phyloP scores from a whole-genome alignment of 53 echinoderm and acorn worm species.

The Patiria pectinifera region DNA sequence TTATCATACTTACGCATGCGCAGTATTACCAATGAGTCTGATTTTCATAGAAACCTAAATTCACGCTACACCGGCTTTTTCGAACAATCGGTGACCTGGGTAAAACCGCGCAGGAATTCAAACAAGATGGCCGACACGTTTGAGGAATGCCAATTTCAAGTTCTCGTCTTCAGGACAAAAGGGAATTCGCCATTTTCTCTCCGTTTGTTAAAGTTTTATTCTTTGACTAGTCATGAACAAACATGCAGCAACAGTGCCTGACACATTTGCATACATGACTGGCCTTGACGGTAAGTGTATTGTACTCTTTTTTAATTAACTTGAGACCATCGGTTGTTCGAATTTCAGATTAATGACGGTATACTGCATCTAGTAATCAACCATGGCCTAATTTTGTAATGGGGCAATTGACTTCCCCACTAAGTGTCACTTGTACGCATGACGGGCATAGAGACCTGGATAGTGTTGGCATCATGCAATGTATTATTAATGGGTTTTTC shows the following conservation, averaged over 20 bases:
- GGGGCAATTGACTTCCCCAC: no score
- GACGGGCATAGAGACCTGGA: no score
- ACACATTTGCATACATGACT: neutral
- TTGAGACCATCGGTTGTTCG: neutral
- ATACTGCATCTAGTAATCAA: no score
- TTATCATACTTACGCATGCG: no score
- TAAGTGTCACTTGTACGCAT: no score
- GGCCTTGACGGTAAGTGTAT: neutral
- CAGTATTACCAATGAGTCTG: no score
- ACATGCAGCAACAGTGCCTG: neutral
- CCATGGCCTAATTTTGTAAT: no score
- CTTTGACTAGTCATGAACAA: neutral
- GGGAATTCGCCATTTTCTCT: neutral
- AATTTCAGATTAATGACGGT: no score
- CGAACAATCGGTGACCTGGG: neutral
- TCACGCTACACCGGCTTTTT: no score
- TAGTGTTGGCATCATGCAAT: no score
- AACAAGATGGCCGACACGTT: slow-evolving; percentile 13
- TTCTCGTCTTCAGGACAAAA: neutral
- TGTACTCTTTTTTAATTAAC: neutral
- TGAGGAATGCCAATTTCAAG: neutral
- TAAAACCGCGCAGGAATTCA: slow-evolving; percentile 11
- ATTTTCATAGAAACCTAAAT: no score
- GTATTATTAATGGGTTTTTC: no score
- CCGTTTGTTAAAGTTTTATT: neutral